Base-by-base conservation (phyloP, 2,888 invertebrate genomes). In the Acanthosepion lycidas region DNA sequence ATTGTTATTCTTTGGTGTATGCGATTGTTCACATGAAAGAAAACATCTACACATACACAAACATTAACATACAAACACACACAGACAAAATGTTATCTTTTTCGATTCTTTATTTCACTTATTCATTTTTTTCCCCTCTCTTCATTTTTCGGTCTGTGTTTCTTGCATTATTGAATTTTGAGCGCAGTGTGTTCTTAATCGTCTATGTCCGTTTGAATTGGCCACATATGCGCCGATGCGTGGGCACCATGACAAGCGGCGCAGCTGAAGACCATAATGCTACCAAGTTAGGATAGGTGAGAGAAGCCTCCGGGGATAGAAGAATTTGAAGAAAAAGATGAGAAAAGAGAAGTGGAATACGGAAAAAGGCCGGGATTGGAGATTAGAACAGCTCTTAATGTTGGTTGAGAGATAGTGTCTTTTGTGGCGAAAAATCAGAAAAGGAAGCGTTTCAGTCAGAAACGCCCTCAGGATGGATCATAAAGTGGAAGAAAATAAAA, bases 231-330 rank as follows among this genome's bases (percentile, higher is more conserved):
- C 78, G 78, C n/a, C 78, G 78, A 78, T 78, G 78, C 78, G n/a
- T 15, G n/a, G 78, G 78, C 78, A n/a, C n/a, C 6, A 78, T 78
- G 78, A 78, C 78, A 78, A n/a, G 78, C 78, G 78, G 78, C 78
- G n/a, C 78, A 78, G 78, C 78, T n/a, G 78, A 78, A 78, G n/a
- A 78, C n/a, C n/a, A 78, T 78, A n/a, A 78, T 78, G 78, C 33
- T 78, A n/a, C n/a, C 1, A 15, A n/a, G 78, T n/a, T 78, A 78
- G 33, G n/a, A 78, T 78, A 78, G 78, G 78, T 33, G 78, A 78
- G n/a, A 78, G n/a, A 33, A n/a, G 78, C 78, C 33, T 78, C 8
- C n/a, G n/a, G 33, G n/a, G 78, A 78, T 33, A n/a, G 18, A 33
- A 78, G n/a, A 78, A n/a, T 5, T 78, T 78, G 9, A n/a, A n/a